Evolutionary conservation across 2,113 vertebrate species (phyloP), one percentile per base, ranked within the genome.

Genomic region (Prionailurus bengalensis): DNA sequence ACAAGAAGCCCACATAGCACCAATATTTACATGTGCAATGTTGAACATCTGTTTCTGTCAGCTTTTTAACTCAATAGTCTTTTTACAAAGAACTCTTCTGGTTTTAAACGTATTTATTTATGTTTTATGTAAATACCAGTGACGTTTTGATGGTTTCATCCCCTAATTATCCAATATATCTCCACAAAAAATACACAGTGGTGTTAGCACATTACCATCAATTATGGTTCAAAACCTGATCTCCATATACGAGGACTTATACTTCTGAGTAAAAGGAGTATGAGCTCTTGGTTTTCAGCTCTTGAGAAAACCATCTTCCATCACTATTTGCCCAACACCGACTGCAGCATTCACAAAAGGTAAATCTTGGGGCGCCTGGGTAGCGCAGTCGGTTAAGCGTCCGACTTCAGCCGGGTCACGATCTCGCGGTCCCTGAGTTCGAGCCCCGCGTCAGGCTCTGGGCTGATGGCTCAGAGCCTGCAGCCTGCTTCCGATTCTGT

Each of bases 51-150:
- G 58, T 45, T 48, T 83, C 55, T 88, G 55, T 79, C 68, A n/a
- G 10, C 17, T 93, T 94, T 87, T 87, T 48, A 86, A 71, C 53
- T 78, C 5, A 74, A 63, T 71, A 70, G 31, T 65, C 1, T 81
- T 76, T 82, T 94, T 33, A 88, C 10, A 66, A 86, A 83, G 14
- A 82, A 79, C 7, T 76, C 42, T 86, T 83, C n/a, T 83, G 83
- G 63, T 92, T 96, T 95, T 88, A 39, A 92, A 79, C 9, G 39
- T 82, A 51, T 94, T 96, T 94, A 78, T 94, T 97, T 91, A 17
- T 66, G 13, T 65, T 80, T 94, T 45, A 55, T 80, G 42, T 80
- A 93, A 96, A 87, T 93, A 29, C 14, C 2, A 74, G 16, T 16
- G 83, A 79, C 29, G 1, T 89, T 81, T 85, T 91, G 17, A 73